Evolutionary conservation across 2,113 vertebrate species (phyloP).

Genomic region (Mastomys coucha): DNA sequence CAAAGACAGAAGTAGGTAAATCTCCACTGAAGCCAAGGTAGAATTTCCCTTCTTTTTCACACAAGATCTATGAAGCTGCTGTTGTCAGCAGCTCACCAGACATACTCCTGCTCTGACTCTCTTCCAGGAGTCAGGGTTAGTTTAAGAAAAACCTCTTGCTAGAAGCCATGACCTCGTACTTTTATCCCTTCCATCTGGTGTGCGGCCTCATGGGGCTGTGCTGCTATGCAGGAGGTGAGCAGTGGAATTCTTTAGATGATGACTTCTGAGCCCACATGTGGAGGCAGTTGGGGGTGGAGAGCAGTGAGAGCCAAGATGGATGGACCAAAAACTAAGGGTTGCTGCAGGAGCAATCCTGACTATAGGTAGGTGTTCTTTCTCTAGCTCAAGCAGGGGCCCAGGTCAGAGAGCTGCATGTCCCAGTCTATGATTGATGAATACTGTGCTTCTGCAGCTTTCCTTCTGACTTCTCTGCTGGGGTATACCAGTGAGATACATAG

Average conservation of each 20-base stretch:
- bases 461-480: slow-evolving; percentile 79
- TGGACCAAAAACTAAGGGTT: slow-evolving; percentile 73
- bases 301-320: slow-evolving; percentile 77
- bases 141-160: slow-evolving; percentile 83
- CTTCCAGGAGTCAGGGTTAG: slow-evolving; percentile 81
- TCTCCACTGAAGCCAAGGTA: slow-evolving; percentile 57
- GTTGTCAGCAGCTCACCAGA: slow-evolving; percentile 74
- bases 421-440: slow-evolving; percentile 63
- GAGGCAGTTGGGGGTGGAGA: slow-evolving; percentile 79
- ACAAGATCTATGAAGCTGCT: slow-evolving; percentile 74
- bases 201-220: slow-evolving; percentile 81
- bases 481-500: slow-evolving; percentile 76
- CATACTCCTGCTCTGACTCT: slow-evolving; percentile 77
- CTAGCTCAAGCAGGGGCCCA: background rate
- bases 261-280: slow-evolving; percentile 82
- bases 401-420: slow-evolving; percentile 40
- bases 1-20: slow-evolving; percentile 48
- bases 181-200: slow-evolving; percentile 85
- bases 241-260: slow-evolving; percentile 84
- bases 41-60: slow-evolving; percentile 62
- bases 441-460: slow-evolving; percentile 63
- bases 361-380: slow-evolving; percentile 64
- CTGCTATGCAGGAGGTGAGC: slow-evolving; percentile 85
- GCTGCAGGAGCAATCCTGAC: slow-evolving; percentile 39
- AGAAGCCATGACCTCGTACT: slow-evolving; percentile 83